A percentile compares a stretch with the other conserved stretches of the same genome.
Evolutionary conservation across 1,140 invertebrate species (phyloP).

Genomic region (Neodiprion fabricii): DNA sequence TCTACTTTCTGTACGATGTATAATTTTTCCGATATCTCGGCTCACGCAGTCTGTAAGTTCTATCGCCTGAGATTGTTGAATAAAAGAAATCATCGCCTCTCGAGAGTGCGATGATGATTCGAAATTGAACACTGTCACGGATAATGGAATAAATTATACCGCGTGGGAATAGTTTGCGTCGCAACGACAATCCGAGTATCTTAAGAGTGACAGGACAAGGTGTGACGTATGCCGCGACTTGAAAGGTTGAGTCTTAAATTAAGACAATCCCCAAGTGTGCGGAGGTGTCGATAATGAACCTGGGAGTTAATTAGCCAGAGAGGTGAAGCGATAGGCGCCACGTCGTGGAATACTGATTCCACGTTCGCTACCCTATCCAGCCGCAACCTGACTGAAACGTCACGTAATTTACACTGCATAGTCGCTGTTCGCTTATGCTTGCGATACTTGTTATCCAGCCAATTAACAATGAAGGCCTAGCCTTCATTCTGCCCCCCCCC

Average conservation of each 20-base stretch:
- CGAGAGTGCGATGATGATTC: too few relatives aligned
- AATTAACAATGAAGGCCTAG: background rate
- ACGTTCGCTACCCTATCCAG: slow-evolving; percentile 15
- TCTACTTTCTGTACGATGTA: background rate
- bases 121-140: too few relatives aligned
- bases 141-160: slow-evolving; percentile 8
- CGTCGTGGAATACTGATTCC: slow-evolving; percentile 55
- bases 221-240: slow-evolving; percentile 24
- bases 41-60: too few relatives aligned
- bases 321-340: slow-evolving; percentile 48
- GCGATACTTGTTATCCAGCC: background rate
- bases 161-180: background rate
- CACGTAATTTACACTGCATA: slow-evolving; percentile 49
- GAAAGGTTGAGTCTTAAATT: slow-evolving; percentile 40
- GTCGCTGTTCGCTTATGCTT: slow-evolving; percentile 1
- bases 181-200: background rate
- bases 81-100: too few relatives aligned
- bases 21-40: too few relatives aligned
- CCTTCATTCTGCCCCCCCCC: background rate
- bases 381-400: slow-evolving; percentile 52
- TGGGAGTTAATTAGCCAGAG: slow-evolving; percentile 54
- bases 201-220: background rate
- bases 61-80: too few relatives aligned
- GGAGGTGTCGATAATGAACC: slow-evolving; percentile 59
- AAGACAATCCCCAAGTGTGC: slow-evolving; percentile 43